Base-by-base conservation (phyloP, 1,140 invertebrate species). In the Neodiprion fabricii region DNA sequence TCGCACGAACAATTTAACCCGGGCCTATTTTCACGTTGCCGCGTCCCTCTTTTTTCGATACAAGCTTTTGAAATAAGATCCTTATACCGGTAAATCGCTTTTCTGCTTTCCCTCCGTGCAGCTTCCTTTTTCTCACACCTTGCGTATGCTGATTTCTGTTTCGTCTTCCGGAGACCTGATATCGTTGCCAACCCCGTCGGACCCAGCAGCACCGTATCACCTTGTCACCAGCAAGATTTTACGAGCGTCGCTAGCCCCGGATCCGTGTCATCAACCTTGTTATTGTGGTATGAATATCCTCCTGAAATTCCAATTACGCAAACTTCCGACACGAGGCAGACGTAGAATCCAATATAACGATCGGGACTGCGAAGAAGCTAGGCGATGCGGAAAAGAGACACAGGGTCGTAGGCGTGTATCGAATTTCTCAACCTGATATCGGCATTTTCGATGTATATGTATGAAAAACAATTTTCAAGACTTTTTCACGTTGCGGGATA, bases 1-100 rank as follows among this genome's bases (percentile, higher is more conserved):
- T 79, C 78, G 85, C 79, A 82, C 82, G 84, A 81, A 83, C 84
- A 85, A 86, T 86, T 87, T 86, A 86, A 75, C 79, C 70, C 67
- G 76, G 76, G 75, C 71, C 28, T 40, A 40, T 40, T 40, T 40
- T 40, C 28, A 40, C 28, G 68, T 76, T 72, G 80, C 79, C 74
- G 72, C 80, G 48, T 53, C 65, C 23, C 72, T 68, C 49, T 74
- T 74, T 70, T 72, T 72, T 69, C 49, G 69, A 23, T 74, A 65
- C 47, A 14, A 23, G 50, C 21, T 71, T 71, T 66, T 70, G n/a
- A 14, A 23, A 72, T 49, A n/a, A 53, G 53, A 67, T 71, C 50
- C 47, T 71, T 48, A 47, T 79, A 72, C 77, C 28, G 28, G 28
- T 40, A 0, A 40, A 40, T 40, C 28, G 28, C 28, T 40, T 40